Evolutionary conservation across 2,888 invertebrate genomes (phyloP).

Genomic region (Netelia virgata): DNA sequence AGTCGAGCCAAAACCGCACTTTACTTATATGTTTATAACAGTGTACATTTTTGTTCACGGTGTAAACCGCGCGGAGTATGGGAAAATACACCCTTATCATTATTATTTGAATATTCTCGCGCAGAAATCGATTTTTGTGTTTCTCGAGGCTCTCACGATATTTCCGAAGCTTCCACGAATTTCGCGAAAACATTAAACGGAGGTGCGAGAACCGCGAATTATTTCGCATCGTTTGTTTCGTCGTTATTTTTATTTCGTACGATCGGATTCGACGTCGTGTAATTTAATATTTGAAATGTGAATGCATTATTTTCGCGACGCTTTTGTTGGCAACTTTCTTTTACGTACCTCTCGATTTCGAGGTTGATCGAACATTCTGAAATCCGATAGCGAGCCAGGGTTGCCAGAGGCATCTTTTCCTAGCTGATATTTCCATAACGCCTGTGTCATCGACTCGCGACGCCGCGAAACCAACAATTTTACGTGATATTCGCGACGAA

Average conservation of each 20-base stretch:
- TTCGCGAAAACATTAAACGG: not conserved
- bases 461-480: not conserved
- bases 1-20: slow-evolving; percentile 17
- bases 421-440: slow-evolving; percentile 78
- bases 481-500: not conserved
- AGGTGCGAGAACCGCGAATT: not conserved
- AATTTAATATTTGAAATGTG: too few relatives aligned
- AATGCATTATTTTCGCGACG: too few relatives aligned
- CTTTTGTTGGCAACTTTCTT: not conserved
- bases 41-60: not conserved
- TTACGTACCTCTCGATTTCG: slow-evolving; percentile 77
- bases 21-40: not conserved
- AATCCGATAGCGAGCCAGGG: slow-evolving; percentile 80
- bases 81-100: not conserved
- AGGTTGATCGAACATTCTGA: slow-evolving; percentile 70
- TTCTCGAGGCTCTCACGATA: slow-evolving; percentile 24
- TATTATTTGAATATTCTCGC: slow-evolving; percentile 10
- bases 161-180: not conserved
- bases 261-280: too few relatives aligned
- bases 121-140: not conserved
- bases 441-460: slow-evolving; percentile 53
- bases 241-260: too few relatives aligned
- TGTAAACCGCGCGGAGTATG: slow-evolving; percentile 19
- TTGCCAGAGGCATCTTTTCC: slow-evolving; percentile 81
- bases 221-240: too few relatives aligned